Percentiles rank a stretch among this genome's conserved stretches.
phyloP scores from a whole-genome alignment of 2,113 vertebrate species.

The Neopipo cinnamomea region DNA sequence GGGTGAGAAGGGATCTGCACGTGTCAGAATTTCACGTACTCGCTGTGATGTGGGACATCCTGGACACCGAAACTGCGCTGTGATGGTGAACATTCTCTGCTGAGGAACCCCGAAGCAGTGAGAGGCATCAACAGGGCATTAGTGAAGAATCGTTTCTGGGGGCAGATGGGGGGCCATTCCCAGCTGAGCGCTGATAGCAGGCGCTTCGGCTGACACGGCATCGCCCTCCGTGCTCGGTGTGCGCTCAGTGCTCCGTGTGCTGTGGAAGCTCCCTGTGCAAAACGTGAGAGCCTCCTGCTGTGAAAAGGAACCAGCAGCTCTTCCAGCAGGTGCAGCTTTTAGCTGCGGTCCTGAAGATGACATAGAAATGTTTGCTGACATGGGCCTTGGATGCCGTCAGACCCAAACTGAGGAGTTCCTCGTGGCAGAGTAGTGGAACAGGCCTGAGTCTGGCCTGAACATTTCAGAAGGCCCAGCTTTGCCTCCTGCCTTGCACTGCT shows the following conservation, averaged over 20 bases:
- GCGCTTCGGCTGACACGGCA: rapidly evolving
- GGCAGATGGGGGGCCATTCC: neutral
- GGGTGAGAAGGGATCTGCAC: neutral
- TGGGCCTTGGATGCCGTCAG: neutral
- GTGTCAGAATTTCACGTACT: neutral
- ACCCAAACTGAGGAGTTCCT: neutral
- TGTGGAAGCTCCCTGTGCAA: neutral
- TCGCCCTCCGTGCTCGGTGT: neutral
- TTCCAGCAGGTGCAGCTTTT: conserved; percentile 16
- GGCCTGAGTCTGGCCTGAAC: neutral
- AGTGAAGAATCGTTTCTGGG: neutral
- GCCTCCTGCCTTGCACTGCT: neutral
- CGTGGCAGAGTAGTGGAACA: neutral
- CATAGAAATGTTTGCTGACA: neutral
- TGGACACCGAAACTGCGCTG: neutral
- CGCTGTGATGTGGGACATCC: neutral
- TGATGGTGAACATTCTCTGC: neutral
- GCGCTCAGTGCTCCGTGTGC: neutral
- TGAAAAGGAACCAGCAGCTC: neutral
- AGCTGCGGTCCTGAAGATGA: neutral
- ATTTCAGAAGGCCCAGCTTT: neutral
- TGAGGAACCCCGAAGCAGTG: neutral
- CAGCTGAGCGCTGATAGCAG: neutral
- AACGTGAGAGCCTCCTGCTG: neutral
- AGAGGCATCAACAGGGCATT: neutral